Base-by-base conservation (phyloP, 2,113 vertebrate species). In the Suncus etruscus region DNA sequence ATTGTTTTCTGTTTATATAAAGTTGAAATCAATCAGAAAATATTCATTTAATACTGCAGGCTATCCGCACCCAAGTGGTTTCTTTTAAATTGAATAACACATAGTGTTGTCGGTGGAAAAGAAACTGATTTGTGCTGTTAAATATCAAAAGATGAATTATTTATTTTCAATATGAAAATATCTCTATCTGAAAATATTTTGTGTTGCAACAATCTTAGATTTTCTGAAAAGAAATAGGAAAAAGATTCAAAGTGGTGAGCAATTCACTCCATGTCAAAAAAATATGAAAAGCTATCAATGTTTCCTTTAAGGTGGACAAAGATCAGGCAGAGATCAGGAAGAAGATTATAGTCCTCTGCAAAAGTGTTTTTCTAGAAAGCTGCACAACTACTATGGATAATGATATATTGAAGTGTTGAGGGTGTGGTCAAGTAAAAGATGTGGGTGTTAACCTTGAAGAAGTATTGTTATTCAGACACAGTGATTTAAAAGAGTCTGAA, bases 281-380 rank as follows among this genome's bases (percentile, higher is more conserved):
- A 75, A 63, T 47, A 63, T 80, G 11, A 81, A 76, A 87, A 54
- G 5, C 9, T 18, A 48, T 7, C 4, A n/a, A 50, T 27, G 8
- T 15, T 63, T 81, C 63, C 39, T 16, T 54, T 72, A 47, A 27
- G 32, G 11, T 66, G 32, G 75, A 65, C 3, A 89, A 68, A 92
- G 22, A 11, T 11, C 47, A 82, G 20, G 11, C 29, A 78, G 54
- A 70, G 8, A 82, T 27, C 2, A 18, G 18, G 63, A n/a, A 80
- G 11, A 66, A 14, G 54, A 85, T 11, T n/a, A 1, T 54, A 74
- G 51, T 70, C 16, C 47, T 24, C 6, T 31, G 29, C 24, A 70
- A 24, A 89, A 54, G 14, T 25, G 29, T 85, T 76, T 89, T 76
- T 88, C 63, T 72, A 69, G n/a, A n/a, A 69, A 66, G 25, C 45